Evolutionary conservation across 1,140 invertebrate species (phyloP), one percentile per base, ranked within the genome.

Genomic region (Leguminivora glycinivorella): DNA sequence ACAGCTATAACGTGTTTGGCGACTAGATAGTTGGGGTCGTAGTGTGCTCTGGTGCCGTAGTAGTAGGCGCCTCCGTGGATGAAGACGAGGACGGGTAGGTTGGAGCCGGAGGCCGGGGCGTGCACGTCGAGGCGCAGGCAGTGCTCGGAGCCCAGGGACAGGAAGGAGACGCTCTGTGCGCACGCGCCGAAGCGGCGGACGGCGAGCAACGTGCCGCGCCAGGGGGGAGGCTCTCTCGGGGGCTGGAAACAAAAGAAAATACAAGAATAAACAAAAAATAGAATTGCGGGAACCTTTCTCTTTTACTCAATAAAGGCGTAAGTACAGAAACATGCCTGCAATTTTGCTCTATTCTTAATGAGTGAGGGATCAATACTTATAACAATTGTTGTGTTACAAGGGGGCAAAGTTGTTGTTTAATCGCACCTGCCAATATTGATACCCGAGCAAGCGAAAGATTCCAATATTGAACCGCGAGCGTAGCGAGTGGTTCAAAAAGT

Each of bases 11-110:
- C 75, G 67, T 82, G 79, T 26, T 83, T 84, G n/a, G 73, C 71
- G 70, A 83, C 83, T 24, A 88, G 75, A 67, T 82, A 85, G 40
- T 83, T 80, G 26, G 94, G 91, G 43, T 94, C 89, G 69, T 92
- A 93, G 1, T 93, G 67, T 31, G 84, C 81, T 56, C 92, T 91
- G 31, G 92, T 91, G 5, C 92, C 92, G 47, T 92, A 91, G 73
- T 86, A 89, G 67, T 93, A 94, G 2, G 74, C 72, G 56, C 94
- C 94, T 3, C 93, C 93, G 73, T 95, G 94, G 14, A 95, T 85
- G 83, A 91, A 95, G 1, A 95, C 91, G 85, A 95, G 92, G 0
- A 95, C 94, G 0, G 94, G 90, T 7, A 85, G 70, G 9, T 71
- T 79, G 22, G 72, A 26, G 0, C 40, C 47, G 1, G 75, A 67